These are phyloP conservation scores for Scomberomorus guttatus DNA, from an alignment of 2,797 vertebrate genomes.

Conservation along the genomic window DNA sequence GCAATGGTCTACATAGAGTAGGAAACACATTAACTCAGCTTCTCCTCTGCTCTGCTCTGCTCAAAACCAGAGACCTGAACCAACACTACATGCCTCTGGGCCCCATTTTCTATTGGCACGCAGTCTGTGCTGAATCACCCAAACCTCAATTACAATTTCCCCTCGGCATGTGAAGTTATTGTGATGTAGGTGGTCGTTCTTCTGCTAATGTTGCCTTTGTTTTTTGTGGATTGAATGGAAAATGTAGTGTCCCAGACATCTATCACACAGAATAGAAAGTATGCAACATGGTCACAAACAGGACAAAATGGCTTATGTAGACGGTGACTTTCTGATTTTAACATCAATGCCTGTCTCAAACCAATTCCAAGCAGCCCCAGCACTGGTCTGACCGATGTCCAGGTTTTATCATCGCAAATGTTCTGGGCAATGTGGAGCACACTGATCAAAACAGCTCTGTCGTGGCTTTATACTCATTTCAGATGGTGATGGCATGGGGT, in stretches of 20 bases:
- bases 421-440: neutral
- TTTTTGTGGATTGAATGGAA: neutral
- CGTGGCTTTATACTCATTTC: neutral
- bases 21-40: slow-evolving; percentile 58
- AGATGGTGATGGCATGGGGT: slow-evolving; percentile 30
- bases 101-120: slow-evolving; percentile 53
- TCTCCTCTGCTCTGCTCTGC: slow-evolving; percentile 25
- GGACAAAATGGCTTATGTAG: neutral
- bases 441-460: slow-evolving; percentile 1
- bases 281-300: slow-evolving; percentile 3
- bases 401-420: neutral
- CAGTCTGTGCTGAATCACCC: slow-evolving; percentile 52
- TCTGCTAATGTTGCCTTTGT: slow-evolving; percentile 39
- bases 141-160: slow-evolving; percentile 53
- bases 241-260: slow-evolving; percentile 17
- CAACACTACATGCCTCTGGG: slow-evolving; percentile 58
- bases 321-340: slow-evolving; percentile 8
- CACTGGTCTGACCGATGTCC: neutral
- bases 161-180: slow-evolving; percentile 32
- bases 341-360: neutral
- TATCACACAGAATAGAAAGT: neutral
- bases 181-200: slow-evolving; percentile 52
- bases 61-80: slow-evolving; percentile 56
- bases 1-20: slow-evolving; percentile 46
- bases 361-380: neutral